Evolutionary conservation across 2,888 invertebrate species (phyloP), one percentile per base, ranked within the genome.

Genomic region (Adela reaumurella): DNA sequence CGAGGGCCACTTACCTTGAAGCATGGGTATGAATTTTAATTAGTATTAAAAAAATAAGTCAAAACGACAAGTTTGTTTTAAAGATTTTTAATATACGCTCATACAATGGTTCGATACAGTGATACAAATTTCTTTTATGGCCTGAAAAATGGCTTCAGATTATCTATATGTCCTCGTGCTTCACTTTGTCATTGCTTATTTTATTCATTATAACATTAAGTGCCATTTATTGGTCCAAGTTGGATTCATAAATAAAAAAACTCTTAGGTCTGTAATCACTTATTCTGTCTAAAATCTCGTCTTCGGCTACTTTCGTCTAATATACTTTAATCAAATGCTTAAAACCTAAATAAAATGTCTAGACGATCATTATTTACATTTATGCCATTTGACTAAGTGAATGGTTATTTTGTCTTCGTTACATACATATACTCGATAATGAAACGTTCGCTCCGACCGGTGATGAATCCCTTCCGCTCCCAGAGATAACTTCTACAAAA

Each of bases 311-410:
- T 68, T 67, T 67, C 68, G 69, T 72, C 71, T 70, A 72, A 67
- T 66, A 62, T 64, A 70, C 67, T 69, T 70, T 68, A 70, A 74
- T 72, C 72, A 71, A 74, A 74, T 76, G 69, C 70, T 74, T 77
- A 76, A 76, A 62, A 63, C 64, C 73, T 76, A 73, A 71, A 76
- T 73, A 74, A 74, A 74, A 65, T 68, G 61, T 73, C 71, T 74
- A 74, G 74, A 74, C 69, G 69, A 71, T 69, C 14, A 35, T 68
- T 77, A 77, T 77, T 74, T 77, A 77, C 77, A 77, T 60, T 68
- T 65, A 70, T 64, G 45, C 45, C 24, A 62, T 71, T 70, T 69
- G 72, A 73, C 73, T 74, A 74, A 74, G 71, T 67, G 71, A 18
- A 16, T n/a, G 35, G 24, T 28, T 46, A 18, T 46, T 46, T 28